These are phyloP conservation scores for Listronotus bonariensis DNA, from an alignment of 1,140 invertebrate species.

Conservation along the genomic window DNA sequence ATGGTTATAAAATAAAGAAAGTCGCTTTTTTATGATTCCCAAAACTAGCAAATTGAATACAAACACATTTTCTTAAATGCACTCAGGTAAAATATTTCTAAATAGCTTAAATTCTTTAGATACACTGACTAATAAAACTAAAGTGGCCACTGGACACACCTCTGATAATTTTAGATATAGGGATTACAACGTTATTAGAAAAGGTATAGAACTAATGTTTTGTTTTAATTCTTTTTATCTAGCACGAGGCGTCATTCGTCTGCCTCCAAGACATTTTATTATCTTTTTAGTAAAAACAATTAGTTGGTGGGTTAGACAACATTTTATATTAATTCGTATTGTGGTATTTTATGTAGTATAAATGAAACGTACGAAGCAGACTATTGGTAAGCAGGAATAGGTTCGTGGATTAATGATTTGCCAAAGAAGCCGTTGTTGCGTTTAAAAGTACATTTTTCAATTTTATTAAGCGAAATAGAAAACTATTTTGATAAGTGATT, in stretches of 20 bases:
- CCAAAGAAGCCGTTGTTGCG: too few species aligned
- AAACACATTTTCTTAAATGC: too few species aligned
- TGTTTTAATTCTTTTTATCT: conserved; percentile 18
- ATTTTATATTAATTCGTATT: not conserved
- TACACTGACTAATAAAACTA: conserved; percentile 7
- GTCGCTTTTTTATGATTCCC: too few species aligned
- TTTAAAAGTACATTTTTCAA: too few species aligned
- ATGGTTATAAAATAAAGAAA: too few species aligned
- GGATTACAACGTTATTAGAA: conserved; percentile 21
- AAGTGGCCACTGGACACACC: conserved; percentile 21
- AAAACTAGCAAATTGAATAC: too few species aligned
- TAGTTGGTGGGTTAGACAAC: conserved; percentile 1
- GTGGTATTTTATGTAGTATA: too few species aligned
- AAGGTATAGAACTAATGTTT: conserved; percentile 23
- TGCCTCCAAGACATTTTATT: conserved; percentile 10
- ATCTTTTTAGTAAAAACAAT: conserved; percentile 11
- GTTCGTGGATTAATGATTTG: too few species aligned
- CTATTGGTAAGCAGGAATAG: too few species aligned
- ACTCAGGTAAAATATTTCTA: conserved; percentile 13
- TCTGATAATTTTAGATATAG: conserved; percentile 14
- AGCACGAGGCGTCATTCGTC: conserved; percentile 19
- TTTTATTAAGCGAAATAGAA: too few species aligned
- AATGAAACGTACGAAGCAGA: too few species aligned
- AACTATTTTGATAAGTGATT: too few species aligned
- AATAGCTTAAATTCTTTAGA: conserved; percentile 9